Base-by-base conservation (phyloP, 2,888 invertebrate species). In the Cylloceria caligata region DNA sequence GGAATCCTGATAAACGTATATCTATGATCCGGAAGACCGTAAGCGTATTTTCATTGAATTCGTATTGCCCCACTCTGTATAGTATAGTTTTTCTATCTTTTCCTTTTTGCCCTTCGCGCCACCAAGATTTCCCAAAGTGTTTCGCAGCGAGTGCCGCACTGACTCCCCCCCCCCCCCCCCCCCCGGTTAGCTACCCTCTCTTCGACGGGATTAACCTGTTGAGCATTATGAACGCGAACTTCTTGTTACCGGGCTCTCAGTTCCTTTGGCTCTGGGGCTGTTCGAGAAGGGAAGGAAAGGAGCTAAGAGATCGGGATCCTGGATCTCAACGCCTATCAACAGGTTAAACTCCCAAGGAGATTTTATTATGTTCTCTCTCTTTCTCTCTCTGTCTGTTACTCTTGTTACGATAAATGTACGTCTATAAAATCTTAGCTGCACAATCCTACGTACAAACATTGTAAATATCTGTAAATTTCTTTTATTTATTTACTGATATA, bases 181-280 rank as follows among this genome's bases (percentile, higher is more conserved):
- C 65, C 60, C 21, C 52, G 21, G 62, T 75, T 21, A 55, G 47
- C 62, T 49, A 45, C 62, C 16, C 47, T 52, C 62, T 36, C 73
- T 49, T 62, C 77, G 52, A 3, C 24, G 72, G 85, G 87, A 87
- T 87, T 87, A 87, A 87, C 87, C 87, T 87, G 87, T 87, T 87
- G 87, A 87, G 80, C 85, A 84, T 75, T 80, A 83, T 84, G 84
- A 85, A 81, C 82, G 79, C 64, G 76, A 84, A 84, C 83, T 83
- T 76, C 73, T 77, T 78, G 77, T 77, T 77, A 68, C 68, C 55
- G 67, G 2, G 19, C 36, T 13, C 19, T 55, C 64, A 55, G 64
- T 21, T 67, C 62, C 64, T 69, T 49, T 57, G 64, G 73, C 74
- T 77, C 67, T 76, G 77, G 72, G 79, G 39, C 24, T 42, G 5